phyloP scores from a whole-genome alignment of 2,113 vertebrate species.

The Sebastes schlegelii region DNA sequence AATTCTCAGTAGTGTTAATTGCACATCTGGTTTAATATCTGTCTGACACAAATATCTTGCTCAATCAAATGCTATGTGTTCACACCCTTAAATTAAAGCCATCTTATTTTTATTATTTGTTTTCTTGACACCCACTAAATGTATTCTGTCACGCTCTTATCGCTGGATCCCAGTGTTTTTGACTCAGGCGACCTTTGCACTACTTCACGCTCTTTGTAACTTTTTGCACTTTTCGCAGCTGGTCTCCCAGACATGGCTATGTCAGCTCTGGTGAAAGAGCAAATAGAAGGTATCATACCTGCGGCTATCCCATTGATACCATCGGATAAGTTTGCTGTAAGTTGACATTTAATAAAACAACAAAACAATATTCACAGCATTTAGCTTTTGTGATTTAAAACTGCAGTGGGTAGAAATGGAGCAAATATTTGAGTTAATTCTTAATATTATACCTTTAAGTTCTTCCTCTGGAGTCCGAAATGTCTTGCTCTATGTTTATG shows the following conservation, averaged over 20 bases:
- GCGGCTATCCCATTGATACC: conserved; percentile 81
- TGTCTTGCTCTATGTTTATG: not conserved
- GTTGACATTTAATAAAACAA: conserved; percentile 35
- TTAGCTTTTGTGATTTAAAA: not conserved
- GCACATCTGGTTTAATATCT: not conserved
- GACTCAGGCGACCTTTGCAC: not conserved
- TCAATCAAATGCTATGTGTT: not conserved
- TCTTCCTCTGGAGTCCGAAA: not conserved
- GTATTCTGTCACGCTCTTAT: not conserved
- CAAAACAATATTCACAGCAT: not conserved
- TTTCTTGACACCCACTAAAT: not conserved
- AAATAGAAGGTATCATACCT: conserved; percentile 85
- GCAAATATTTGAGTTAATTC: too few relatives aligned
- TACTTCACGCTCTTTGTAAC: not conserved
- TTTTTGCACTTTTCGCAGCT: conserved; percentile 66
- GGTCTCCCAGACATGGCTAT: conserved; percentile 85
- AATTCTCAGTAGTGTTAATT: not conserved
- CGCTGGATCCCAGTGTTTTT: not conserved
- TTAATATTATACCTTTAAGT: too few relatives aligned
- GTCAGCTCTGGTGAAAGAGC: conserved; percentile 84
- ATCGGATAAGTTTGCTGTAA: conserved; percentile 83
- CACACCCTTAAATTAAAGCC: not conserved
- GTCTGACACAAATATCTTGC: not conserved
- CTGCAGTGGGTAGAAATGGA: too few relatives aligned
- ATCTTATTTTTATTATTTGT: not conserved